These are phyloP conservation scores for Rhadinocentrus ornatus DNA, from an alignment of 2,797 vertebrate species.

Conservation along the genomic window DNA sequence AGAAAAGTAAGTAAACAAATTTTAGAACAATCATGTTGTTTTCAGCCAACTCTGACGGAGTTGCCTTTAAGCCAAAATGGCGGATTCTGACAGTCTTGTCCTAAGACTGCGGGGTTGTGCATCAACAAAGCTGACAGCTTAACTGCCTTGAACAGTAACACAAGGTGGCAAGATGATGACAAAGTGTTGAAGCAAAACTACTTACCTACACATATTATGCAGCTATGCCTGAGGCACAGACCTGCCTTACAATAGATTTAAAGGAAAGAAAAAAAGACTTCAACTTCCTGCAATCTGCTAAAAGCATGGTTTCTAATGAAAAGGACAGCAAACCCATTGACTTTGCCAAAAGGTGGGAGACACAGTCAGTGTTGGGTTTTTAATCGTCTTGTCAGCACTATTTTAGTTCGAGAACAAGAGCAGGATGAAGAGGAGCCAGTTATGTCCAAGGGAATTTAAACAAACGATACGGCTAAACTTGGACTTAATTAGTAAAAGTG, in stretches of 20 bases:
- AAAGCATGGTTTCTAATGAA: conserved; percentile 41
- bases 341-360: conserved; percentile 40
- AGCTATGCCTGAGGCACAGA: conserved; percentile 10
- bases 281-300: conserved; percentile 35
- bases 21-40: conserved; percentile 1
- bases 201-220: conserved; percentile 22
- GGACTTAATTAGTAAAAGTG: conserved; percentile 43
- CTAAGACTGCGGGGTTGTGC: background rate
- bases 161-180: conserved; percentile 20
- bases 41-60: conserved; percentile 3
- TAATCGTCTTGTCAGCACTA: conserved; percentile 41
- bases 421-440: conserved; percentile 27
- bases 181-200: conserved; percentile 12
- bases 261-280: background rate
- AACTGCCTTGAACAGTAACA: conserved; percentile 39
- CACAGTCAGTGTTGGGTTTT: conserved; percentile 28
- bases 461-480: conserved; percentile 37
- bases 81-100: conserved; percentile 6
- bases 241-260: conserved; percentile 9
- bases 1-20: conserved; percentile 3
- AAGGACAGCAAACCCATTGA: conserved; percentile 39
- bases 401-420: conserved; percentile 46
- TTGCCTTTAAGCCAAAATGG: conserved; percentile 2
- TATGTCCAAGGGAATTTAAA: conserved; percentile 37
- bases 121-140: conserved; percentile 21